Conservation (phyloP, 2,888 invertebrate genomes). For the Lithophane socia region DNA sequence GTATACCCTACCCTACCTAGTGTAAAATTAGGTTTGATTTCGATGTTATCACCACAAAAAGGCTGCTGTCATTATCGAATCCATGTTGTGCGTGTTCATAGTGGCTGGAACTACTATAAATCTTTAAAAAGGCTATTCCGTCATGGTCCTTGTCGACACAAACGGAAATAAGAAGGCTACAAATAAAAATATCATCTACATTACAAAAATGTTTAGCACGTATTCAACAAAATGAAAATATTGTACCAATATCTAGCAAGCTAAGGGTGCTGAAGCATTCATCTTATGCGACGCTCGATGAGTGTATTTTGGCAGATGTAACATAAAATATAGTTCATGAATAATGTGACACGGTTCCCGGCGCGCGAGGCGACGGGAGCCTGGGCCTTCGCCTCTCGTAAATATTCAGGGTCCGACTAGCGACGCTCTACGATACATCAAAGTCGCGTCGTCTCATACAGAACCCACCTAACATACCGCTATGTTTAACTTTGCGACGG, state of each 20-base stretch:
- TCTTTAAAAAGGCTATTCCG: not conserved
- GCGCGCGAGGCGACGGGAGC: constrained; percentile 63
- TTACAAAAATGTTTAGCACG: constrained; percentile 18
- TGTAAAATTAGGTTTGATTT: constrained; percentile 1
- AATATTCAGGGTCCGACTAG: constrained; percentile 85
- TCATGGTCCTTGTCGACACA: not conserved
- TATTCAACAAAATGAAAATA: constrained; percentile 37
- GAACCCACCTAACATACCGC: constrained; percentile 66
- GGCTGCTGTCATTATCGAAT: not conserved
- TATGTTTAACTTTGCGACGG: constrained; percentile 64
- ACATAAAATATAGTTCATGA: constrained; percentile 79
- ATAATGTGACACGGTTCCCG: constrained; percentile 81
- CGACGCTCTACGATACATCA: constrained; percentile 83
- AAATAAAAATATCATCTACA: constrained; percentile 6
- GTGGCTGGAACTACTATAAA: not conserved
- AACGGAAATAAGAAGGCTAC: constrained; percentile 1
- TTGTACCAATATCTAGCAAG: constrained; percentile 39
- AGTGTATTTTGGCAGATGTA: constrained; percentile 76
- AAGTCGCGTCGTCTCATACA: constrained; percentile 80
- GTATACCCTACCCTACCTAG: not conserved
- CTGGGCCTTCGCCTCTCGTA: constrained; percentile 77
- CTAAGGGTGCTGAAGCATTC: constrained; percentile 54
- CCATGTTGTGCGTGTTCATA: not conserved
- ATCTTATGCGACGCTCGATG: constrained; percentile 62
- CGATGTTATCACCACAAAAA: not conserved